phyloP scores from a whole-genome alignment of 2,797 vertebrate species.

The Acipenser oxyrinchus region DNA sequence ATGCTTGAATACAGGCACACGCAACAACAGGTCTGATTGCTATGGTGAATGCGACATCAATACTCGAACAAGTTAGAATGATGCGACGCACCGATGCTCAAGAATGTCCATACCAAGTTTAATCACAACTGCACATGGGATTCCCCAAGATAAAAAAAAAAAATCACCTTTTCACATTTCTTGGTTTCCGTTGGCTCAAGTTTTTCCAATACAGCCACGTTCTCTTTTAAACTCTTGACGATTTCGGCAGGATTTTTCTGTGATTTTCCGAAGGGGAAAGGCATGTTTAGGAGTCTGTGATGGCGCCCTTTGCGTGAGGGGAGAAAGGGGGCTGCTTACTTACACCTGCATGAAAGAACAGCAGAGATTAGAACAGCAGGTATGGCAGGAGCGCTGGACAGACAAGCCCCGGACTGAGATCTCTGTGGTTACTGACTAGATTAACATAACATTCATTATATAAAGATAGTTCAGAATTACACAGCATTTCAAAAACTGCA shows the following conservation, averaged over 20 bases:
- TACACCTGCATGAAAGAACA: not conserved
- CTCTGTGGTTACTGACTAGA: not conserved
- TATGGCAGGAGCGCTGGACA: not conserved
- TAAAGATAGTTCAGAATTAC: not conserved
- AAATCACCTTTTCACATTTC: slow-evolving; percentile 64
- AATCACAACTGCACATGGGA: not conserved
- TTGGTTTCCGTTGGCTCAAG: slow-evolving; percentile 61
- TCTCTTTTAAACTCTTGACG: slow-evolving; percentile 65
- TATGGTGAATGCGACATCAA: not conserved
- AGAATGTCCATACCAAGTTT: not conserved
- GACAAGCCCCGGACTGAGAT: not conserved
- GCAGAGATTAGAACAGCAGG: not conserved
- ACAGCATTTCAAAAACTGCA: too few species aligned
- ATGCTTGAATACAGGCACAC: too few species aligned
- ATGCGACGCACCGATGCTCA: too few species aligned
- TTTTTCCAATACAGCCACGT: slow-evolving; percentile 65
- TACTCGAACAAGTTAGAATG: not conserved
- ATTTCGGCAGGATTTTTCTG: slow-evolving; percentile 73
- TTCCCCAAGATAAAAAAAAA: not conserved
- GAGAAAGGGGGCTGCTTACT: slow-evolving; percentile 5
- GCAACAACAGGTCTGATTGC: too few species aligned
- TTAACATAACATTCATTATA: not conserved
- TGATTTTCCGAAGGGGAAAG: slow-evolving; percentile 70
- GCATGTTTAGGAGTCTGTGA: slow-evolving; percentile 50
- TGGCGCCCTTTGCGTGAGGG: slow-evolving; percentile 8